Evolutionary conservation across 2,113 vertebrate genomes (phyloP).

Genomic region (Myotis lucifugus): DNA sequence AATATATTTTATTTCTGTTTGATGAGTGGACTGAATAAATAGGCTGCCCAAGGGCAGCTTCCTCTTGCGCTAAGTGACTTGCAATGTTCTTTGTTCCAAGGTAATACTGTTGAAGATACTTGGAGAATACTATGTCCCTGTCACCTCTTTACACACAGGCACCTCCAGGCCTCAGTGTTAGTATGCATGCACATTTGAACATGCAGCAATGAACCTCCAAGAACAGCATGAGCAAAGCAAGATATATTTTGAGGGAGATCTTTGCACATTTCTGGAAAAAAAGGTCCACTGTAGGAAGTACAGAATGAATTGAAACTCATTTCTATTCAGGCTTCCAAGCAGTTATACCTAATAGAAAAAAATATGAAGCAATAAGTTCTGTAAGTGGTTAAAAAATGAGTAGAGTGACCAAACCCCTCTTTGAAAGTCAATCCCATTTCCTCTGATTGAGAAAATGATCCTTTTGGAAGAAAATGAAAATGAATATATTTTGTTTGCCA

Average conservation of each 20-base stretch:
- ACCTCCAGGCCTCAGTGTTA: background rate
- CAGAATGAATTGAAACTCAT: conserved; percentile 53
- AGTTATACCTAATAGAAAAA: conserved; percentile 59
- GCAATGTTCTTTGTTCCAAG: background rate
- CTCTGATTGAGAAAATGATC: conserved; percentile 64
- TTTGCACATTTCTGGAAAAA: background rate
- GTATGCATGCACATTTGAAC: background rate
- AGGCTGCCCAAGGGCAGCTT: conserved; percentile 19
- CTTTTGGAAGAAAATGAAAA: conserved; percentile 66
- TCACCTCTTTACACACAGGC: background rate
- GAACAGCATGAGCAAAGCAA: conserved; percentile 38
- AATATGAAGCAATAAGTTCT: conserved; percentile 67
- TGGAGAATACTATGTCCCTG: background rate
- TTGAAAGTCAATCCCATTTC: conserved; percentile 70
- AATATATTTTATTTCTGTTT: conserved; percentile 24
- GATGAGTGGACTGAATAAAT: conserved; percentile 33
- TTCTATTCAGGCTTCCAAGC: conserved; percentile 51
- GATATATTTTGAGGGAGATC: background rate
- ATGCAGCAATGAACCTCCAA: background rate
- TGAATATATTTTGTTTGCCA: conserved; percentile 67
- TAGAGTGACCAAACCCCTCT: conserved; percentile 66
- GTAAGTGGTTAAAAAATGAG: conserved; percentile 73
- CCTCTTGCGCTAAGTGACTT: background rate
- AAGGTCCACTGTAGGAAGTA: background rate
- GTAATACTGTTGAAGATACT: background rate